These are phyloP conservation scores for Pungitius pungitius DNA, from an alignment of 2,113 vertebrate species.

Conservation along the genomic window DNA sequence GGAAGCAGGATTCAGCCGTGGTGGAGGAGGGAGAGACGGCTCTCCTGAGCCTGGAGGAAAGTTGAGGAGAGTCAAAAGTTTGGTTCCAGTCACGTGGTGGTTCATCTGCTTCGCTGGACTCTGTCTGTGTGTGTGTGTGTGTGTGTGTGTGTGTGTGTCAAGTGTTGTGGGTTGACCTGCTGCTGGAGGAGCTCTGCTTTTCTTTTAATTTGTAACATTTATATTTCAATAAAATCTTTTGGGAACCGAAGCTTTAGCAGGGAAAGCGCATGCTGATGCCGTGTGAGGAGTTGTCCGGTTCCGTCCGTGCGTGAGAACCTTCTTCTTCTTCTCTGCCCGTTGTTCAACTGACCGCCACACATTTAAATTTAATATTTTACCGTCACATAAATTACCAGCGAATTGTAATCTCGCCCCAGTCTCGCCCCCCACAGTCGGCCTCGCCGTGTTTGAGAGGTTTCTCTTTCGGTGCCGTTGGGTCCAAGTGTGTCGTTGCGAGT, in stretches of 20 bases:
- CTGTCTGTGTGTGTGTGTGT: no score
- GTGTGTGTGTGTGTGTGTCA: neutral
- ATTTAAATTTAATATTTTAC: constrained; percentile 26
- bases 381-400: constrained; percentile 1
- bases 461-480: constrained; percentile 24
- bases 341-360: constrained; percentile 20
- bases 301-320: constrained; percentile 31
- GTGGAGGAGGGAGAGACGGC: neutral
- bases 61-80: constrained; percentile 34
- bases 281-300: constrained; percentile 34
- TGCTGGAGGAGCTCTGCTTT: constrained; percentile 23
- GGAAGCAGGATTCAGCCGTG: neutral
- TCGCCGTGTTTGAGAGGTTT: neutral
- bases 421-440: neutral
- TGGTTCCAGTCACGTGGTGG: neutral
- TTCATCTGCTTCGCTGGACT: constrained; percentile 9
- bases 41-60: constrained; percentile 7
- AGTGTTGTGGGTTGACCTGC: constrained; percentile 32
- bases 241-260: constrained; percentile 34
- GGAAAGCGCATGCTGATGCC: neutral
- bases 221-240: neutral
- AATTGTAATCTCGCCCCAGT: neutral
- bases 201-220: constrained; percentile 6
- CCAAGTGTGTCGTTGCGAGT: constrained; percentile 20
- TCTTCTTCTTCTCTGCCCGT: neutral